Conservation (phyloP, 2,888 invertebrate genomes). For the Suillia variegata region DNA sequence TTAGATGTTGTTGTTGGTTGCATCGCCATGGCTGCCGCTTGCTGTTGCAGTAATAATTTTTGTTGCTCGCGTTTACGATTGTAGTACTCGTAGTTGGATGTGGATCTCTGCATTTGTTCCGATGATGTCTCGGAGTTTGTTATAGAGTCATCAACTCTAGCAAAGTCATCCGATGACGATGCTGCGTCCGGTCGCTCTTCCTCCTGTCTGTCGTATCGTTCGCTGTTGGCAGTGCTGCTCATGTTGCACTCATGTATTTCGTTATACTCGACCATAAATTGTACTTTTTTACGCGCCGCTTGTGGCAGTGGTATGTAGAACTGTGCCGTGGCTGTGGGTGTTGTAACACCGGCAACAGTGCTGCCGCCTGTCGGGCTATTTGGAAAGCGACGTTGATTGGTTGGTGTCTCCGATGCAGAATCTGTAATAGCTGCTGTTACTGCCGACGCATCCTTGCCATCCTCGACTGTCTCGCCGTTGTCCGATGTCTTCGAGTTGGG, state of each 20-base stretch:
- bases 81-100: conserved; percentile 53
- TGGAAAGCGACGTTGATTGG: conserved; percentile 18
- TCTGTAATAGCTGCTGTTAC: conserved; percentile 15
- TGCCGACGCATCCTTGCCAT: neutral
- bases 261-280: conserved; percentile 73
- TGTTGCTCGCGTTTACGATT: conserved; percentile 47
- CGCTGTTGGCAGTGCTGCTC: conserved; percentile 16
- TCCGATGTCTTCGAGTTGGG: conserved; percentile 47
- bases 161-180: conserved; percentile 21
- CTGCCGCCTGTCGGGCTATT: conserved; percentile 13
- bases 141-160: conserved; percentile 19
- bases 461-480: conserved; percentile 5
- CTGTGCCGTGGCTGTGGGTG: conserved; percentile 48
- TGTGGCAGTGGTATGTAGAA: conserved; percentile 53
- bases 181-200: conserved; percentile 13
- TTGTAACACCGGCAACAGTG: conserved; percentile 25
- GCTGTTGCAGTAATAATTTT: conserved; percentile 25
- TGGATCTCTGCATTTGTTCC: conserved; percentile 1
- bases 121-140: conserved; percentile 13
- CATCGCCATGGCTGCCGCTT: conserved; percentile 1
- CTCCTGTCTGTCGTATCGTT: too few species aligned
- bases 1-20: conserved; percentile 35
- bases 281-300: conserved; percentile 72
- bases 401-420: conserved; percentile 22
- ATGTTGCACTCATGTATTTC: conserved; percentile 36